Evolutionary conservation across 2,888 invertebrate species (phyloP), one percentile per base, ranked within the genome.

Genomic region (Phengaris alcon): DNA sequence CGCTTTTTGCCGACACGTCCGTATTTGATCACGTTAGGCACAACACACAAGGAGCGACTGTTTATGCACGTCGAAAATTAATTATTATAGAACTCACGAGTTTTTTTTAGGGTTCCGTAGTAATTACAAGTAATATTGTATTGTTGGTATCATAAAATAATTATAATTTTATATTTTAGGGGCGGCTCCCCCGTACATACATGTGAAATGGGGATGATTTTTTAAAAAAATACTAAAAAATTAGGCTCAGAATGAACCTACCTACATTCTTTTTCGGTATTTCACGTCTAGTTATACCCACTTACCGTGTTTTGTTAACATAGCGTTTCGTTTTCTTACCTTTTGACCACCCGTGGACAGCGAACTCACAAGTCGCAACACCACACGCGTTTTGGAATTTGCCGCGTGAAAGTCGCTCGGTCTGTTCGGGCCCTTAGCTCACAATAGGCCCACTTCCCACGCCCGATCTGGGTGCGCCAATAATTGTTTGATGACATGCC

Each of bases 401-500:
- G 35, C 44, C 13, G 68, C n/a, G 48, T 48, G n/a, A 48, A 69
- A 48, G n/a, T 69, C n/a, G 69, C 15, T n/a, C 15, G 10, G 69
- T 48, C 48, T 7, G 46, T 48, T 46, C 48, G 12, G 6, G 69
- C n/a, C 48, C 15, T 46, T 69, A 69, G 64, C 15, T 22, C 69
- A 69, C 69, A 69, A 69, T 69, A 69, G 59, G 15, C 46, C 69
- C 69, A 48, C 69, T 69, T 69, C 69, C 69, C 69, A 69, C 69
- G 69, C 69, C 46, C 46, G 64, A 35, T 10, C 13, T 64, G 69
- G 69, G 69, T 48, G 69, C 69, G 69, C 69, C 69, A 48, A 69
- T 69, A 69, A 69, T 68, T 64, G 64, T 64, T 48, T 48, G 69
- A 69, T 69, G 69, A 69, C 69, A 69, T 69, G 48, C 48, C 69